phyloP scores from a whole-genome alignment of 2,113 vertebrate species.

The Pampusana beccarii region DNA sequence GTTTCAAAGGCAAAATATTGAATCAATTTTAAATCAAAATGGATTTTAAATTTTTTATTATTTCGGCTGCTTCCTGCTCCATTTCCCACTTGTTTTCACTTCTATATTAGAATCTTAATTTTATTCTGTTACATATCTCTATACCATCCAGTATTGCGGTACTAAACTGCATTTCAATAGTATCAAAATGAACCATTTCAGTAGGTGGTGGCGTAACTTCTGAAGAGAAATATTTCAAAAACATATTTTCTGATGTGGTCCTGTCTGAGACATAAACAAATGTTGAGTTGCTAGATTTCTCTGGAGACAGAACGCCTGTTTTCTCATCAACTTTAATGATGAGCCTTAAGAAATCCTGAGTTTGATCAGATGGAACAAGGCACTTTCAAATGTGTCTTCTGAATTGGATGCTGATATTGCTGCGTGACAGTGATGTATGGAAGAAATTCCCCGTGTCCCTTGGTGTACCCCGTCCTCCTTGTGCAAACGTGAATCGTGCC shows the following conservation, averaged over 20 bases:
- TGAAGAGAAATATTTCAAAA: neutral
- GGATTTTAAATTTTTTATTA: constrained; percentile 61
- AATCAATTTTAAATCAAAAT: constrained; percentile 55
- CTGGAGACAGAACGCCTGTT: neutral
- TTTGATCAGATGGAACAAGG: constrained; percentile 26
- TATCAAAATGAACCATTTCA: constrained; percentile 14
- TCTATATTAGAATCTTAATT: constrained; percentile 55
- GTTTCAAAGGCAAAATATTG: constrained; percentile 63
- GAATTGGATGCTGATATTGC: constrained; percentile 6
- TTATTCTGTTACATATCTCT: neutral
- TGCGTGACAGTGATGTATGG: constrained; percentile 33
- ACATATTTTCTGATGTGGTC: neutral
- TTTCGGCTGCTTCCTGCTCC: constrained; percentile 19
- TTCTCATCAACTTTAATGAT: constrained; percentile 51
- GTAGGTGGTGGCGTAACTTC: neutral
- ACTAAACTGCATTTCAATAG: neutral
- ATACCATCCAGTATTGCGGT: neutral
- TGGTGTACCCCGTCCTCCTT: neutral
- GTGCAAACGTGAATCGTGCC: neutral
- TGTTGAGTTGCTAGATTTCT: constrained; percentile 30
- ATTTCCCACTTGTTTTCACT: constrained; percentile 61
- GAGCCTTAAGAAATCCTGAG: constrained; percentile 1
- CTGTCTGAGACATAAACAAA: neutral
- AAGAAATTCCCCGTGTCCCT: neutral
- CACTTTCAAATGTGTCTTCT: neutral